Evolutionary conservation across 1,140 invertebrate species (phyloP).

Genomic region (Berghia stephanieae): DNA sequence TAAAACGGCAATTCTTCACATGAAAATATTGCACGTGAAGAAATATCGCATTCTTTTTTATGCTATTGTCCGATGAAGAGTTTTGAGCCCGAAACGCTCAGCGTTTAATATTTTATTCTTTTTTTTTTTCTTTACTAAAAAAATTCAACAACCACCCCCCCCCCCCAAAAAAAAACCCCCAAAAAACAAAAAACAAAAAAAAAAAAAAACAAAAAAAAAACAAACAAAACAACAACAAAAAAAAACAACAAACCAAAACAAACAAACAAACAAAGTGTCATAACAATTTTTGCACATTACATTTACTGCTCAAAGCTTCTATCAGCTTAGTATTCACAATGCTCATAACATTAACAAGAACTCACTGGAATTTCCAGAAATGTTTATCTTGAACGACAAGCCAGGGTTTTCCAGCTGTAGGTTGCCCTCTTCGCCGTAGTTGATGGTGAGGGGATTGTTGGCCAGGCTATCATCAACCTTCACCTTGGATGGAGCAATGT

Average conservation of each 20-base stretch:
- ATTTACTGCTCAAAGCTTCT: no score
- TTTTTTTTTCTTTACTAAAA: no score
- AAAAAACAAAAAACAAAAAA: background rate
- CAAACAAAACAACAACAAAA: background rate
- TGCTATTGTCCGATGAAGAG: no score
- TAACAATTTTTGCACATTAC: no score
- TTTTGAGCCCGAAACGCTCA: no score
- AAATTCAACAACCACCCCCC: no score
- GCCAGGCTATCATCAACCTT: constrained; percentile 36
- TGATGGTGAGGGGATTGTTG: constrained; percentile 44
- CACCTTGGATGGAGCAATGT: constrained; percentile 49
- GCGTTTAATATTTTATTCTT: no score
- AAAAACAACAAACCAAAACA: background rate
- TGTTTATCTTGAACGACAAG: constrained; percentile 12
- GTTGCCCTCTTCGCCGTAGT: constrained; percentile 37
- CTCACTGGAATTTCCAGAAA: constrained; percentile 16
- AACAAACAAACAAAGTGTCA: no score
- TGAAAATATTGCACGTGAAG: no score
- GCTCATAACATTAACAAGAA: background rate
- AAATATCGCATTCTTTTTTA: no score
- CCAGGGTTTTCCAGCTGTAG: constrained; percentile 20
- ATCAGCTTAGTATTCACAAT: background rate
- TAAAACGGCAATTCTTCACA: no score
- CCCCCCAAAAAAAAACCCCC: no score
- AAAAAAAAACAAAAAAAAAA: background rate